Percentiles rank a stretch among this genome's conserved stretches.
These are phyloP conservation scores for Leucosticte australis DNA, from an alignment of 2,113 vertebrate species.

Conservation along the genomic window DNA sequence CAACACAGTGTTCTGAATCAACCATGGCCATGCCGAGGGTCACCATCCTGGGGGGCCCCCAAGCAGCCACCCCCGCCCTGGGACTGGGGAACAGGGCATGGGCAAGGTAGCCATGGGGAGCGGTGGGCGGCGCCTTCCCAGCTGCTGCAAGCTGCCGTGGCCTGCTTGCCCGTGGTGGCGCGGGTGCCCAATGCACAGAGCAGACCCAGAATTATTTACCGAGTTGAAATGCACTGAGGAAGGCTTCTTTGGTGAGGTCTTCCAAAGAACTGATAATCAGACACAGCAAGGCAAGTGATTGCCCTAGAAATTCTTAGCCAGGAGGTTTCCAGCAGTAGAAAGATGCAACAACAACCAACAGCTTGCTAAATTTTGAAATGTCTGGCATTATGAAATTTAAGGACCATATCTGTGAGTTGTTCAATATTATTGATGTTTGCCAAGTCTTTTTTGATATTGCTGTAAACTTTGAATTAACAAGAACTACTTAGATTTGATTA, in stretches of 20 bases:
- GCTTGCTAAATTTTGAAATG: background rate
- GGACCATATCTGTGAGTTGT: background rate
- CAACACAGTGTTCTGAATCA: background rate
- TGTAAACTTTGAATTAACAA: background rate
- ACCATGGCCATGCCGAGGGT: background rate
- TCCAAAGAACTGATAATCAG: background rate
- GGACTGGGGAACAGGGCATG: background rate
- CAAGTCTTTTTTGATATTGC: background rate
- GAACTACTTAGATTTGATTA: background rate
- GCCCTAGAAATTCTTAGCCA: background rate
- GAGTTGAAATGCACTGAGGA: background rate
- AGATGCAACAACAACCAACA: background rate
- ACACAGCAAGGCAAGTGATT: background rate
- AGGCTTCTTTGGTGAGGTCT: background rate
- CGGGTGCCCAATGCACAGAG: background rate
- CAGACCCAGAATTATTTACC: background rate
- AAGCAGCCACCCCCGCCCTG: background rate
- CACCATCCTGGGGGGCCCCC: background rate
- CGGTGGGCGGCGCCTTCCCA: fast-evolving
- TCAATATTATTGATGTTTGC: background rate
- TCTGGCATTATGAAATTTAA: background rate
- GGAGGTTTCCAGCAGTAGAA: background rate
- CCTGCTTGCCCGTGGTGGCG: background rate
- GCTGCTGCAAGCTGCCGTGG: background rate
- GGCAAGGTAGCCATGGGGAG: background rate